A percentile compares a stretch with the other conserved stretches of the same genome.
Conservation (phyloP, 2,113 vertebrate species). For the Chamaetylas fuelleborni region DNA sequence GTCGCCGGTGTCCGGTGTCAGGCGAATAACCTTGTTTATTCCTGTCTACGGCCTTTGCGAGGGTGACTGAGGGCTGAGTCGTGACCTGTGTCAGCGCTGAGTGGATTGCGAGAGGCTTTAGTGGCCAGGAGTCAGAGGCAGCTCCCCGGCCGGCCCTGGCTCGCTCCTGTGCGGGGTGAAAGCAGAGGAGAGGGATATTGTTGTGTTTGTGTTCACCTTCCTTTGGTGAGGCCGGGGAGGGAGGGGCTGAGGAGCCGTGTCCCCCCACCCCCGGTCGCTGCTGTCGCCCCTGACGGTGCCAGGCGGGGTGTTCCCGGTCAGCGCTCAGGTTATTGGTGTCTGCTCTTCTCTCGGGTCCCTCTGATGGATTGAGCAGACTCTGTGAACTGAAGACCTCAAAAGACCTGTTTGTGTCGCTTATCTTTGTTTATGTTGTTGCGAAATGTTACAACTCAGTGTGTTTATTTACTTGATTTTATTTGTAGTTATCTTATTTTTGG, state of each 20-base stretch:
- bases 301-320: rapidly evolving
- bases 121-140: not conserved
- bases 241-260: not conserved
- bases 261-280: not conserved
- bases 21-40: constrained; percentile 55
- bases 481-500: not conserved
- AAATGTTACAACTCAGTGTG: not conserved
- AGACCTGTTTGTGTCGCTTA: not conserved
- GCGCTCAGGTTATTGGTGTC: not conserved
- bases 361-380: not conserved
- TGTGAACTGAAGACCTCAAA: not conserved
- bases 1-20: not conserved
- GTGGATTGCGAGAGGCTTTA: not conserved
- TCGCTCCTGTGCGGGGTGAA: not conserved
- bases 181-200: not conserved
- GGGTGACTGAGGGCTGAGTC: constrained; percentile 13
- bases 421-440: not conserved
- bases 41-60: not conserved
- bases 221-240: not conserved
- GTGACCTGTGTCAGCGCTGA: not conserved
- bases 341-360: not conserved
- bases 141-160: not conserved
- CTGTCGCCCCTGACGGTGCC: not conserved
- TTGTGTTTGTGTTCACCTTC: not conserved
- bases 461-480: not conserved